phyloP scores from a whole-genome alignment of 2,113 vertebrate species.

The Corapipo altera region DNA sequence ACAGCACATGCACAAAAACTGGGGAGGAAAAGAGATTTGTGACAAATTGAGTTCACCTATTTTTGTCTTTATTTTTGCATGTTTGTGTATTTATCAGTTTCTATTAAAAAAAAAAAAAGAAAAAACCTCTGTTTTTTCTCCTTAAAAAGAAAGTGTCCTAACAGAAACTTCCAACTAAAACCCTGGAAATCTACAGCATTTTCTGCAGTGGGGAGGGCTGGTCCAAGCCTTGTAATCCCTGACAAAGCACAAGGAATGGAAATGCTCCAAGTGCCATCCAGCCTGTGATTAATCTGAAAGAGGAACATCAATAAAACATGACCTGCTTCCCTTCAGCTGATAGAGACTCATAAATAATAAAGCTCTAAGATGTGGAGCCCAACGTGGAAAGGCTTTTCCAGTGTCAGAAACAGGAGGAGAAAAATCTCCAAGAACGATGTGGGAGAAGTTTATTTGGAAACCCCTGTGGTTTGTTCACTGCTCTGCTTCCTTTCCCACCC shows the following conservation, averaged over 20 bases:
- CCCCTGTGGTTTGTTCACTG: not conserved
- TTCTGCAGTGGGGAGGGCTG: not conserved
- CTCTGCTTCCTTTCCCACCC: not conserved
- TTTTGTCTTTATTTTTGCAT: not conserved
- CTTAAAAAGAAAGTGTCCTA: not conserved
- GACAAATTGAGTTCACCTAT: not conserved
- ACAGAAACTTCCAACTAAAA: not conserved
- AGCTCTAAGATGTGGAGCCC: not conserved
- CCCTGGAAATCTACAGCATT: not conserved
- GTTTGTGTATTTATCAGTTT: not conserved
- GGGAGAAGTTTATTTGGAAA: not conserved
- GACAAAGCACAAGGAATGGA: not conserved
- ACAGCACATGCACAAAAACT: not conserved
- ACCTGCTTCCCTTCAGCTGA: not conserved
- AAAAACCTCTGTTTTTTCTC: not conserved
- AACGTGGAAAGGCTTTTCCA: not conserved
- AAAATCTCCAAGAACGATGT: not conserved
- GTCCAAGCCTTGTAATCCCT: not conserved
- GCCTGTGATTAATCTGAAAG: not conserved
- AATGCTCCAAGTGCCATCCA: not conserved
- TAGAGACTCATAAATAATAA: slow-evolving; percentile 17
- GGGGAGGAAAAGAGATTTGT: not conserved
- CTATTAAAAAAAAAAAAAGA: not conserved
- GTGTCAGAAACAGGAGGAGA: not conserved
- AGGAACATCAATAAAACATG: slow-evolving; percentile 14